phyloP scores from a whole-genome alignment of 2,888 invertebrate genomes.

The Himalopsyche tibetana region DNA sequence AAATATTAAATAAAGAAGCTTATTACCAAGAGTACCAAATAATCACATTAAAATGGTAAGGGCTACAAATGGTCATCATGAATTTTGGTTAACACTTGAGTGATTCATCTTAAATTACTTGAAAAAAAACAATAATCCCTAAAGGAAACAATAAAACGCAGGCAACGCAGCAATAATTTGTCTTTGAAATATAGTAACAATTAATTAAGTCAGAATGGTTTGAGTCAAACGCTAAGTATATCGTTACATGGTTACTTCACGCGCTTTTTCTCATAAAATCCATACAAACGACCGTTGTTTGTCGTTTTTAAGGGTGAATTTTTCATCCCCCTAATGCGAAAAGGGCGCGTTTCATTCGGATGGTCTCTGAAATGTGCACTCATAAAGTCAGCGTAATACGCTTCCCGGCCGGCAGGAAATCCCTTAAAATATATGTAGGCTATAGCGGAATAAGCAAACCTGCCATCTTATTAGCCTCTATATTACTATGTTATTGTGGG shows the following conservation, averaged over 20 bases:
- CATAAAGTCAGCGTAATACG: constrained; percentile 29
- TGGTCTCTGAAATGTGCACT: constrained; percentile 38
- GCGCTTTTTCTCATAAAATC: constrained; percentile 41
- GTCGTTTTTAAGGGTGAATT: constrained; percentile 42
- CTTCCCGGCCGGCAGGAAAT: constrained; percentile 26
- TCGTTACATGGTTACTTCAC: constrained; percentile 35
- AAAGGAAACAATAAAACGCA: constrained; percentile 24
- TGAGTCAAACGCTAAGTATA: constrained; percentile 28
- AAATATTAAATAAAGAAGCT: no score
- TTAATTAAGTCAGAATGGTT: constrained; percentile 39
- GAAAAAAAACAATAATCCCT: no score
- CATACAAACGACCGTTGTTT: constrained; percentile 43
- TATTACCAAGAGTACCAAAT: no score
- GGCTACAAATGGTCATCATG: no score
- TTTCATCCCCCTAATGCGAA: constrained; percentile 40
- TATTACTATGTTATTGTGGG: not conserved
- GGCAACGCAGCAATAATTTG: constrained; percentile 1
- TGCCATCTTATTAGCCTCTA: not conserved
- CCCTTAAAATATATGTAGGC: constrained; percentile 28
- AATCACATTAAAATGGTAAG: no score
- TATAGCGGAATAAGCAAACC: constrained; percentile 8
- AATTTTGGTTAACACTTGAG: no score
- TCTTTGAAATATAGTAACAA: constrained; percentile 23
- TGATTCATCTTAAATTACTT: no score
- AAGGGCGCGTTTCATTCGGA: constrained; percentile 37